Conservation (phyloP, 2,888 invertebrate genomes). For the Timema podura region DNA sequence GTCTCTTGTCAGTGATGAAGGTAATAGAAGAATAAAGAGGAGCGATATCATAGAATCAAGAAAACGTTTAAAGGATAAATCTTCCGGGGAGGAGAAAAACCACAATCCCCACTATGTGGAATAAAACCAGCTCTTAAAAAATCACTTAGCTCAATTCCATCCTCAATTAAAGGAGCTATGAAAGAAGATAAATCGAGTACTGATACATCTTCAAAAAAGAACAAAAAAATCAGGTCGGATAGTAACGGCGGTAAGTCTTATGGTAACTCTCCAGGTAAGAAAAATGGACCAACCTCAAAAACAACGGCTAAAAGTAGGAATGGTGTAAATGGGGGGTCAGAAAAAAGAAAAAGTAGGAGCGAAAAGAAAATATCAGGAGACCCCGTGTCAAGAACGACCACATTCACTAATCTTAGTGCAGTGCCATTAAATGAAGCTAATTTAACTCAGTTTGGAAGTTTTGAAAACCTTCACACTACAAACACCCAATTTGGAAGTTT, state of each 20-base stretch:
- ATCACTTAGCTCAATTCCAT: not conserved
- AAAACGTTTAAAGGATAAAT: not conserved
- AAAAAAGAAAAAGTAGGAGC: slow-evolving; percentile 2
- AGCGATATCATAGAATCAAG: not conserved
- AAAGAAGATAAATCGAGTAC: not conserved
- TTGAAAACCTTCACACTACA: not conserved
- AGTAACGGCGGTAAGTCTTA: slow-evolving; percentile 14
- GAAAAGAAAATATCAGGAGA: slow-evolving; percentile 9
- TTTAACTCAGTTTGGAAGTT: slow-evolving; percentile 15
- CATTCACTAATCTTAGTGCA: not conserved
- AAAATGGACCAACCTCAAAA: not conserved
- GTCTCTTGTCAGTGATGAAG: slow-evolving; percentile 35
- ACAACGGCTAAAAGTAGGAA: not conserved
- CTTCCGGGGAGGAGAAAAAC: too few species aligned
- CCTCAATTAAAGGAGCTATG: not conserved
- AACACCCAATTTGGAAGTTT: slow-evolving; percentile 13
- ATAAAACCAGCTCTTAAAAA: too few species aligned
- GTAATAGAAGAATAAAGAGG: slow-evolving; percentile 32
- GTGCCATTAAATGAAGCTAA: not conserved
- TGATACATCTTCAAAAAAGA: not conserved
- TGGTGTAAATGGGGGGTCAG: not conserved
- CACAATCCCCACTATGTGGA: too few species aligned
- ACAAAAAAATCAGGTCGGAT: slow-evolving; percentile 8
- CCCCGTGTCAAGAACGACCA: not conserved
- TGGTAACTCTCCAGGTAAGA: not conserved